These are phyloP conservation scores for Tyrophagus putrescentiae DNA, from an alignment of 1,140 invertebrate species.

Conservation along the genomic window DNA sequence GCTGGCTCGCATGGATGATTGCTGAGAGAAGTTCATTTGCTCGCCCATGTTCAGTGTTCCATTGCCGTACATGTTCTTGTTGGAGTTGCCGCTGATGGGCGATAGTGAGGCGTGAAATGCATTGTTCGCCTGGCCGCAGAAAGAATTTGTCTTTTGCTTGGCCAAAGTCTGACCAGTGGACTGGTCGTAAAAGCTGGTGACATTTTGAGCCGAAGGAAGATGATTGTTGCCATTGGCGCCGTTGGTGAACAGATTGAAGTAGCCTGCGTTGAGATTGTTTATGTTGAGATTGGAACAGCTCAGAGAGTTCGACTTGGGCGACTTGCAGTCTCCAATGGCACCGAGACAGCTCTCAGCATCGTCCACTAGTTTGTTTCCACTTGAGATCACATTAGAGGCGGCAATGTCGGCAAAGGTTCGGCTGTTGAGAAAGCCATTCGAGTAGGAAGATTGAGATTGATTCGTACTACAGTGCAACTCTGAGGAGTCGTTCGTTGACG, in stretches of 20 bases:
- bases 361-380: background rate
- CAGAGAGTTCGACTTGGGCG: background rate
- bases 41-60: background rate
- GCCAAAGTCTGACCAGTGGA: background rate
- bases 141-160: background rate
- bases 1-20: too few species aligned
- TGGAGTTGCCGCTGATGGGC: background rate
- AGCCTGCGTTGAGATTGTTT: background rate
- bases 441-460: conserved; percentile 4
- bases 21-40: background rate
- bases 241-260: background rate
- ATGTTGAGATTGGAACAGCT: background rate
- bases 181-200: background rate
- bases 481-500: background rate
- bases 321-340: background rate
- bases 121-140: background rate
- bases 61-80: background rate
- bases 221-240: too few species aligned
- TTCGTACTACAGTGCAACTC: too few species aligned
- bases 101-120: background rate
- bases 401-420: conserved; percentile 17
- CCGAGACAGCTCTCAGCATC: conserved; percentile 1
- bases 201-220: background rate
- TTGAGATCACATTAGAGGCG: background rate
- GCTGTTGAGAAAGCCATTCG: background rate